Evolutionary conservation across 2,888 invertebrate species (phyloP), one percentile per base, ranked within the genome.

Genomic region (Noctua fimbriata): DNA sequence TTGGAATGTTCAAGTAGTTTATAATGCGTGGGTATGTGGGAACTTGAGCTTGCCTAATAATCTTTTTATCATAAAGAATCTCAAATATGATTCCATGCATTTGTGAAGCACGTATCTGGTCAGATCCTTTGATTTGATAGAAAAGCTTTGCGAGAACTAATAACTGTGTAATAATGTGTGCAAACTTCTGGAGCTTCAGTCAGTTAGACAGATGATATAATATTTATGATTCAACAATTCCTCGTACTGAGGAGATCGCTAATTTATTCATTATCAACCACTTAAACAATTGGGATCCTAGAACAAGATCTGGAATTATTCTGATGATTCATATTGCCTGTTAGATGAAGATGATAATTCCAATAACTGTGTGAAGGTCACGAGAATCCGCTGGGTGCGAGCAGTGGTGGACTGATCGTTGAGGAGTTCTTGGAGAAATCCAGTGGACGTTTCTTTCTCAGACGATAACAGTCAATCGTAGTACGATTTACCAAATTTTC

Each of bases 191-290:
- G 14, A 65, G 10, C 6, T 58, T 16, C 18, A n/a, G 16, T 65
- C 41, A 73, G 28, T 24, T n/a, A 47, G 10, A 28, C 74, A 63
- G 16, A 55, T 66, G 41, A 21, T 49, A 32, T 1, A 69, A 65
- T 69, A 71, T 71, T 47, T 32, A 80, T 83, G 84, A 84, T 44
- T 84, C 80, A 80, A 84, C 81, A 58, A 63, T 83, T 80, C 73
- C 41, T 63, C 60, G 70, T 76, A 80, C 55, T 36, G 41, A 73
- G 24, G 60, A 6, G 32, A 49, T 60, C 28, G 66, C 71, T 74
- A 77, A 55, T 72, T 77, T 60, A 84, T 74, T 77, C 9, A 74
- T 69, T 73, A 76, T 66, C 52, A 74, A 66, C 70, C 80, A 84
- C 84, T 83, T 41, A 66, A 69, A 76, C 52, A 84, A 74, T 74